These are phyloP conservation scores for Enteromius fasciolatus DNA, from an alignment of 2,797 vertebrate species.

Conservation along the genomic window DNA sequence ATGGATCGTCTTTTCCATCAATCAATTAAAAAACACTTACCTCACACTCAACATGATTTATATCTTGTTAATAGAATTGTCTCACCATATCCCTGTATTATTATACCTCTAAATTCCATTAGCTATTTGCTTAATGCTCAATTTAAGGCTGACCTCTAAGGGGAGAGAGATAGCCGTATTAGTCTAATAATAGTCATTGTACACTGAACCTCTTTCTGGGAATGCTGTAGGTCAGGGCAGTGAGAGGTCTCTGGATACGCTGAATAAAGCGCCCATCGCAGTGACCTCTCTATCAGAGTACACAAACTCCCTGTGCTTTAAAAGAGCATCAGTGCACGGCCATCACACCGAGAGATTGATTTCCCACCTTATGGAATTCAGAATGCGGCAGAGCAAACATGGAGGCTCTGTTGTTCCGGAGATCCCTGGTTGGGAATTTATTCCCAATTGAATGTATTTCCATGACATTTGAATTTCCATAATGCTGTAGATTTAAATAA, in stretches of 20 bases:
- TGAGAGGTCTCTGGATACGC: constrained; percentile 72
- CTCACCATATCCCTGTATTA: constrained; percentile 99
- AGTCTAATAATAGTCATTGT: constrained; percentile 79
- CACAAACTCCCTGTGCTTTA: constrained; percentile 41
- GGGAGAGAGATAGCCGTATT: constrained; percentile 80
- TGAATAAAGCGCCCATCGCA: constrained; percentile 47
- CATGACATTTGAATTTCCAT: neutral
- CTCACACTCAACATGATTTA: constrained; percentile 99
- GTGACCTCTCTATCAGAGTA: constrained; percentile 58
- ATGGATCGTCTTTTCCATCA: constrained; percentile 94
- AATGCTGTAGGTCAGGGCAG: constrained; percentile 85
- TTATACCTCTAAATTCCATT: constrained; percentile 98
- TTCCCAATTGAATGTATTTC: neutral
- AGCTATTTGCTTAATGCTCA: constrained; percentile 94
- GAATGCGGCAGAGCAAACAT: constrained; percentile 46
- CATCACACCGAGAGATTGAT: constrained; percentile 52
- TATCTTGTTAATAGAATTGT: constrained; percentile 99
- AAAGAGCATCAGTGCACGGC: constrained; percentile 48
- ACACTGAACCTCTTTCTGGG: constrained; percentile 83
- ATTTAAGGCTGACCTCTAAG: constrained; percentile 92
- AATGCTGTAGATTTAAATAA: neutral
- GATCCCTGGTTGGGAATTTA: constrained; percentile 6
- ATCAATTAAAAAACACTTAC: constrained; percentile 99
- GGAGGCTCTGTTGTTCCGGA: neutral
- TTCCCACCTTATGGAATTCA: constrained; percentile 44